phyloP scores from a whole-genome alignment of 2,797 vertebrate genomes.

The Sebastes paucispinis region DNA sequence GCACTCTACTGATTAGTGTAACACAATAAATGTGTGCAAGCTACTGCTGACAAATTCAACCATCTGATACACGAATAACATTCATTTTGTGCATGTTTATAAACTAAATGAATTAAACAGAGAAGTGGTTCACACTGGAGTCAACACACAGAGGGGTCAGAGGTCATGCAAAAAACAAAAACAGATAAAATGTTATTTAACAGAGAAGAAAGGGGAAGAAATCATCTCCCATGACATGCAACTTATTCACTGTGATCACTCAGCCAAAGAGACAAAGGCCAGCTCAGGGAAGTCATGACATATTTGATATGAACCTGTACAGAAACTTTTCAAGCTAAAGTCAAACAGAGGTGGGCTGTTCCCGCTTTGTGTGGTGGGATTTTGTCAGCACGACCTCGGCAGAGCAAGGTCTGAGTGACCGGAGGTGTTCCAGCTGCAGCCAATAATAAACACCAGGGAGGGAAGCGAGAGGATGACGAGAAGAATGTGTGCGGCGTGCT shows the following conservation, averaged over 20 bases:
- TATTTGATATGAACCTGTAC: not conserved
- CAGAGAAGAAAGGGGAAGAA: not conserved
- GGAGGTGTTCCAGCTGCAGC: slow-evolving; percentile 73
- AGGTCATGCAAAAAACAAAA: slow-evolving; percentile 14
- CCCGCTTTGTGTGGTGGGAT: slow-evolving; percentile 12
- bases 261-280: not conserved
- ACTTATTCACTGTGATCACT: not conserved
- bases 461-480: slow-evolving; percentile 66
- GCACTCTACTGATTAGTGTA: not conserved
- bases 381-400: slow-evolving; percentile 61
- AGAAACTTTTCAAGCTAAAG: not conserved
- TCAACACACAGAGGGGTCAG: slow-evolving; percentile 3
- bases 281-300: not conserved
- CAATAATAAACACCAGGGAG: slow-evolving; percentile 65
- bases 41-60: not conserved
- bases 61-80: not conserved
- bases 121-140: not conserved
- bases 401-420: slow-evolving; percentile 39
- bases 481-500: slow-evolving; percentile 64
- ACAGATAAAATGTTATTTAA: not conserved
- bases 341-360: slow-evolving; percentile 35
- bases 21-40: too few relatives aligned
- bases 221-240: not conserved
- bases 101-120: not conserved
- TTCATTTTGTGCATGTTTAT: not conserved